Evolutionary conservation across 2,888 invertebrate species (phyloP).

Genomic region (Flexamia atlantica): DNA sequence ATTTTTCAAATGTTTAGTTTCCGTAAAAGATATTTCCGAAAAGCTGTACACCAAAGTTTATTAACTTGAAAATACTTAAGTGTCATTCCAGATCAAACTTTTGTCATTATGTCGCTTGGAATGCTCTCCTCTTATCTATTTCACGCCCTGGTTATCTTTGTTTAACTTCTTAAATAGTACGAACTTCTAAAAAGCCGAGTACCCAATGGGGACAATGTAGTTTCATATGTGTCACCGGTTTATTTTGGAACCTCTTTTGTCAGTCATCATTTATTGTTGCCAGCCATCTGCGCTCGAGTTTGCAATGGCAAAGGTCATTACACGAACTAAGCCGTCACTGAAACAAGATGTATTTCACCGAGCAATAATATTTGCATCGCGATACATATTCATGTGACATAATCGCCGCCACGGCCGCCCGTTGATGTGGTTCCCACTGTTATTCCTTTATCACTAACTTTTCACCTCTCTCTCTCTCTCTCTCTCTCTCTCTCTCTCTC

Average conservation of each 20-base stretch:
- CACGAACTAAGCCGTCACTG: not conserved
- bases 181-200: not conserved
- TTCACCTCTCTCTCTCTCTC: too few relatives aligned
- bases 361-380: conserved; percentile 30
- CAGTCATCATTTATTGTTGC: not conserved
- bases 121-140: conserved; percentile 36
- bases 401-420: not conserved
- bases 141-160: conserved; percentile 39
- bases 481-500: too few relatives aligned
- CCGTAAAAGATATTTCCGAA: not conserved
- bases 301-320: conserved; percentile 6
- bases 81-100: conserved; percentile 33
- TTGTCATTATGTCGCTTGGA: conserved; percentile 38
- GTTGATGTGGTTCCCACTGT: not conserved
- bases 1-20: too few relatives aligned
- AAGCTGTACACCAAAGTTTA: conserved; percentile 26
- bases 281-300: not conserved
- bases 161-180: not conserved
- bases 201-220: not conserved
- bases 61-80: not conserved
- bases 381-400: conserved; percentile 38
- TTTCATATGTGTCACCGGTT: not conserved
- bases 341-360: conserved; percentile 32
- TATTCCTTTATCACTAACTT: too few relatives aligned
- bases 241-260: not conserved